Percentiles rank a stretch among this genome's conserved stretches.
Evolutionary conservation across 2,113 vertebrate species (phyloP).

Genomic region (Albula goreensis): DNA sequence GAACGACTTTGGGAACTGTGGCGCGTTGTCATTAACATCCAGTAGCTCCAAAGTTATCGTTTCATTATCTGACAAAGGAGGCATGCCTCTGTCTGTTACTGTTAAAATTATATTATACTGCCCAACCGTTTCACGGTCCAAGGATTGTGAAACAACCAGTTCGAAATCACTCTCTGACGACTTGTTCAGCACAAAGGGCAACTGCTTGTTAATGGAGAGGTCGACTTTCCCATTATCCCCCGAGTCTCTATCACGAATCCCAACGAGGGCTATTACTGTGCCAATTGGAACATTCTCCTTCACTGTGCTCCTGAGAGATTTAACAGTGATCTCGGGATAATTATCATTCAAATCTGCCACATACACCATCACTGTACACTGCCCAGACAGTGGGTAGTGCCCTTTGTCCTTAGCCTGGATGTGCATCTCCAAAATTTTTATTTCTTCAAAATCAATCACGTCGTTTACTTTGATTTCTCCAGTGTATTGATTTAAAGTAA

Average conservation of each 20-base stretch:
- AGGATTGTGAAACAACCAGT: conserved; percentile 43
- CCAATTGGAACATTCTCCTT: conserved; percentile 45
- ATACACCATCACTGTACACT: conserved; percentile 65
- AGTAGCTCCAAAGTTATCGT: conserved; percentile 45
- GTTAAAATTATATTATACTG: conserved; percentile 54
- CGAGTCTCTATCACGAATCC: conserved; percentile 58
- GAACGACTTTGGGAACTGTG: conserved; percentile 14
- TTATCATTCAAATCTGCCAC: conserved; percentile 71
- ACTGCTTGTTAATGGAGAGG: conserved; percentile 42
- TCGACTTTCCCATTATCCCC: conserved; percentile 55
- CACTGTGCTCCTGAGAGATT: conserved; percentile 54
- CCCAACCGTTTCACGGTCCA: conserved; percentile 45
- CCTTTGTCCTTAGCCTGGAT: conserved; percentile 63
- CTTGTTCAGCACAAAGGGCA: conserved; percentile 52
- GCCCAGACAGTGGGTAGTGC: conserved; percentile 56
- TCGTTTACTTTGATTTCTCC: conserved; percentile 69
- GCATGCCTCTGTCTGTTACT: conserved; percentile 47
- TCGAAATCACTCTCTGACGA: conserved; percentile 55
- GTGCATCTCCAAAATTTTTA: conserved; percentile 63
- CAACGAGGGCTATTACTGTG: conserved; percentile 52
- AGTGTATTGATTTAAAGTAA: conserved; percentile 57
- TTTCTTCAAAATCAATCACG: conserved; percentile 67
- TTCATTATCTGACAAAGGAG: conserved; percentile 49
- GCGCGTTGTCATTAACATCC: conserved; percentile 22
- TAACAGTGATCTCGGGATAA: conserved; percentile 63